phyloP scores from a whole-genome alignment of 1,140 invertebrate genomes.

The Atopsyche davidsoni region DNA sequence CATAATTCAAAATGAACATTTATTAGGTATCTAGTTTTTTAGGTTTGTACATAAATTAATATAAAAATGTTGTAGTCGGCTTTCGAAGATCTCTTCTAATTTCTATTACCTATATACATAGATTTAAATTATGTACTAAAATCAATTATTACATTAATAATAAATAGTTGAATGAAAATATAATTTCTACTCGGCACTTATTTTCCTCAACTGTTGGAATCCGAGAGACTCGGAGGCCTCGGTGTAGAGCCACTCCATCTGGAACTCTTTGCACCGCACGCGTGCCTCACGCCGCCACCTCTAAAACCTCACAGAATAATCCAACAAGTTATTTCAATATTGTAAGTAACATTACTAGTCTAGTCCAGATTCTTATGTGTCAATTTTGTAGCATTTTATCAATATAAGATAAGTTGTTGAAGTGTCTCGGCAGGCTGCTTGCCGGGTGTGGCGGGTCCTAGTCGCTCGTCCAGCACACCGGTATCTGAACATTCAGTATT shows the following conservation, averaged over 20 bases:
- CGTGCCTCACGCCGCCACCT: no score
- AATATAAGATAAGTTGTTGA: slow-evolving; percentile 29
- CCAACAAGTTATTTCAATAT: slow-evolving; percentile 23
- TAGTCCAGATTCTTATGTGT: slow-evolving; percentile 54
- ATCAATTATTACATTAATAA: slow-evolving; percentile 31
- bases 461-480: slow-evolving; percentile 7
- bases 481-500: slow-evolving; percentile 16
- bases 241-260: no score
- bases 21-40: slow-evolving; percentile 30
- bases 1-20: slow-evolving; percentile 26
- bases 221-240: no score
- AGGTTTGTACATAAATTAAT: slow-evolving; percentile 32
- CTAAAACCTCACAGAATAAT: no score
- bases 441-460: background rate
- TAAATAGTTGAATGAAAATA: slow-evolving; percentile 22
- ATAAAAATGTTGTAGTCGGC: slow-evolving; percentile 30
- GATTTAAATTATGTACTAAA: slow-evolving; percentile 25
- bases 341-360: slow-evolving; percentile 36
- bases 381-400: slow-evolving; percentile 46
- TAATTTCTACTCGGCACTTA: slow-evolving; percentile 26
- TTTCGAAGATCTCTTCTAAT: slow-evolving; percentile 26
- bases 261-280: no score
- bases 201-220: slow-evolving; percentile 18
- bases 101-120: slow-evolving; percentile 26
- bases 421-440: slow-evolving; percentile 17